Evolutionary conservation across 2,113 vertebrate species (phyloP).

Genomic region (Hassar affinis): DNA sequence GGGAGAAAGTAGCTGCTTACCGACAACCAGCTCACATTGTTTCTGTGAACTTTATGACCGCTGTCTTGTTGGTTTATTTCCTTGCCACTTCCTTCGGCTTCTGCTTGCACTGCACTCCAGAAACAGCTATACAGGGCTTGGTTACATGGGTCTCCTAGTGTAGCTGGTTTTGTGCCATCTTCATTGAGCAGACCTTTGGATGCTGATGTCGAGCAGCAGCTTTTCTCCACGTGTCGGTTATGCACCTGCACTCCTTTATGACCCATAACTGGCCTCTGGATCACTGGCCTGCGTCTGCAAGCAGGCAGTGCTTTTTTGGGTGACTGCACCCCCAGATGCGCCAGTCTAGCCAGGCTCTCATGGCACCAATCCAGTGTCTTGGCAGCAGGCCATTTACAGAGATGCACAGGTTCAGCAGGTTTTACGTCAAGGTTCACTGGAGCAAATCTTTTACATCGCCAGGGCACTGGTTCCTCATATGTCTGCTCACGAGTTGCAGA

Average conservation of each 20-base stretch:
- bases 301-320: neutral
- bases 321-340: neutral
- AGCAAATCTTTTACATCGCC: conserved; percentile 31
- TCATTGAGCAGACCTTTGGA: neutral
- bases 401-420: neutral
- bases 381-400: conserved; percentile 21
- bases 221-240: neutral
- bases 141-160: neutral
- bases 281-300: conserved; percentile 24
- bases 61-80: neutral
- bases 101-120: conserved; percentile 15
- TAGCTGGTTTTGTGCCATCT: neutral
- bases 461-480: conserved; percentile 12
- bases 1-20: conserved; percentile 24
- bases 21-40: conserved; percentile 9
- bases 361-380: conserved; percentile 21
- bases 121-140: conserved; percentile 1
- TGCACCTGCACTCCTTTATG: neutral
- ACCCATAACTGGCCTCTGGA: conserved; percentile 7
- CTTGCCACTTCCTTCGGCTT: neutral
- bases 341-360: neutral
- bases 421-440: conserved; percentile 20
- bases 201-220: neutral
- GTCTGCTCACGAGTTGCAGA: conserved; percentile 8
- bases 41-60: neutral